Base-by-base conservation (phyloP, 1,140 invertebrate species). In the Reticulitermes speratus region DNA sequence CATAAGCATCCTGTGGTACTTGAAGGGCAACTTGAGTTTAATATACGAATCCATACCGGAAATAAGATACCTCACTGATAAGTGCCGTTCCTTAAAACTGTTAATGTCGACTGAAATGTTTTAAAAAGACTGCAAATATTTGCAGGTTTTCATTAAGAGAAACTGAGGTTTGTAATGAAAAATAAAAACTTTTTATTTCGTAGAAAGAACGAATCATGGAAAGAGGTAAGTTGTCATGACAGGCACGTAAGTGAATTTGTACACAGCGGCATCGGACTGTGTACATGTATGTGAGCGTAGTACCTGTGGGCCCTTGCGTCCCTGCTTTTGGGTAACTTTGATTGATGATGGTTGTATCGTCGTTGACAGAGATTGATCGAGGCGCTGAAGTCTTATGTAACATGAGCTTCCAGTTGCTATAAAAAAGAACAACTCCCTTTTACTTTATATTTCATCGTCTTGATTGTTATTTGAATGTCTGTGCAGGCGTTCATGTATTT, bases 361-460 rank as follows among this genome's bases (percentile, higher is more conserved):
- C 65, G 65, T 30, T 75, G 65, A 75, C 65, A 75, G 65, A 75
- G 65, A 75, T 75, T 75, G 65, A 75, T 75, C 65, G n/a, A n/a
- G 65, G 65, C n/a, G 65, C 65, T 30, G 65, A 75, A 75, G 65
- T 75, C n/a, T 75, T 75, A 30, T 75, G 65, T 75, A 75, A 75
- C 65, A 75, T 75, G 65, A 75, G 65, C 65, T 75, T 30, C 65
- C 65, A 30, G 65, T n/a, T 30, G 65, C 52, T 55, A 55, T 38
- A 55, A 55, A 75, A 75, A 25, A 8, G 8, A 65, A n/a, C 25
- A 30, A 30, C n/a, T n/a, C n/a, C 25, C n/a, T 75, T 75, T 75
- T 75, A n/a, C 65, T 75, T 75, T 30, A 30, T 75, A 25, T 30
- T 75, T 75, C 65, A 30, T 75, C 65, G 65, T 75, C 65, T 75